phyloP scores from a whole-genome alignment of 1,140 invertebrate species.

The Zaprionus vittiger region DNA sequence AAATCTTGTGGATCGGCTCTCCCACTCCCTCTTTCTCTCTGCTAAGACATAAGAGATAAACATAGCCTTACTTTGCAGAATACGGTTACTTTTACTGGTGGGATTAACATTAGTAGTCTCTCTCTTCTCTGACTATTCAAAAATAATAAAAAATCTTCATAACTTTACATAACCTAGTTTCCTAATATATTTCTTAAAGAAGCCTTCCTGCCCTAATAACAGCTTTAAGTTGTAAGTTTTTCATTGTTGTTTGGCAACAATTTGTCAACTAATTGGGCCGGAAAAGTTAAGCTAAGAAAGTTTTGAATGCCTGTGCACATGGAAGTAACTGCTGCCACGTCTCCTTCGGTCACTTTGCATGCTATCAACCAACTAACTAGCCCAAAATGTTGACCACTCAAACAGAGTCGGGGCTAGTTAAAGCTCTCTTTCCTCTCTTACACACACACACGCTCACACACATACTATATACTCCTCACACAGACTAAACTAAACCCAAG shows the following conservation, averaged over 20 bases:
- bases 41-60: too few relatives aligned
- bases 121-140: too few relatives aligned
- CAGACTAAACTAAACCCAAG: constrained; percentile 9
- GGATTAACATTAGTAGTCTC: too few relatives aligned
- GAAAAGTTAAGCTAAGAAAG: constrained; percentile 20
- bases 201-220: too few relatives aligned
- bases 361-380: constrained; percentile 44
- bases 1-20: too few relatives aligned
- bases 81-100: too few relatives aligned
- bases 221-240: neutral
- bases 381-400: constrained; percentile 65
- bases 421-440: constrained; percentile 2
- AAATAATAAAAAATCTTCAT: too few relatives aligned
- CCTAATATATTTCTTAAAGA: too few relatives aligned
- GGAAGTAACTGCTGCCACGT: constrained; percentile 8
- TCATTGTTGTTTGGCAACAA: constrained; percentile 15
- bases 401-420: constrained; percentile 21
- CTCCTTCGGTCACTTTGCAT: constrained; percentile 34
- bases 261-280: constrained; percentile 62
- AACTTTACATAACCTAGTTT: too few relatives aligned
- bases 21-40: too few relatives aligned
- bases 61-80: too few relatives aligned
- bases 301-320: constrained; percentile 22
- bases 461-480: constrained; percentile 1
- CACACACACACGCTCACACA: neutral